phyloP scores from a whole-genome alignment of 2,113 vertebrate species.

The Herpailurus yagouaroundi region DNA sequence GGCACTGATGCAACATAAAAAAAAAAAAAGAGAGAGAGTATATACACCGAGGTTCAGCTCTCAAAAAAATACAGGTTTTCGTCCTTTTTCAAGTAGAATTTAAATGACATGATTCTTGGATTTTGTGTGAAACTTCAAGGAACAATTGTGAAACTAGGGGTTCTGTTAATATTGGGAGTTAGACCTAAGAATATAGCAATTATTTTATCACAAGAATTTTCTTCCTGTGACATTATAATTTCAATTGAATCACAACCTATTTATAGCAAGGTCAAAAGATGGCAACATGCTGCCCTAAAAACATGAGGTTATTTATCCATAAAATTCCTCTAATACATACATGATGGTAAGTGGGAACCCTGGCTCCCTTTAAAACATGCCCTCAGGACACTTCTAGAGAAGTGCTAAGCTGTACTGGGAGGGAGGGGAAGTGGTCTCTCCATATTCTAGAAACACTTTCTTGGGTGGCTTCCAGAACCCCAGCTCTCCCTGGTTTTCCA shows the following conservation, averaged over 20 bases:
- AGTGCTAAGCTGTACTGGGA: not conserved
- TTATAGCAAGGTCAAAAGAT: not conserved
- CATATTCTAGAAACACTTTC: not conserved
- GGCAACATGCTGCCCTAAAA: not conserved
- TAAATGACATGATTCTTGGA: not conserved
- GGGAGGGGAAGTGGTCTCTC: not conserved
- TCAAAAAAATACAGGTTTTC: not conserved
- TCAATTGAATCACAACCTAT: not conserved
- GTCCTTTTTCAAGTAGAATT: not conserved
- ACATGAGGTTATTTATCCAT: not conserved
- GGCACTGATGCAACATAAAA: not conserved
- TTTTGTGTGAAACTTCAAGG: not conserved
- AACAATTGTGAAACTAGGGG: not conserved
- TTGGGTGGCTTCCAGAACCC: not conserved
- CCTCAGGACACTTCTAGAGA: fast-evolving
- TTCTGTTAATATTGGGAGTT: not conserved
- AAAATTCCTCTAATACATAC: not conserved
- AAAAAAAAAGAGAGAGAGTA: not conserved
- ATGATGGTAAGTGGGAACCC: fast-evolving
- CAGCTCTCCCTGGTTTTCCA: not conserved
- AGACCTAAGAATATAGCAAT: not conserved
- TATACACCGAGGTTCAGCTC: not conserved
- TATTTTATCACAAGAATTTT: not conserved
- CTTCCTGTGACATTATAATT: not conserved
- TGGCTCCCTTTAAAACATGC: not conserved